phyloP scores from a whole-genome alignment of 2,888 invertebrate genomes.

The Rugalucina vietnamica region DNA sequence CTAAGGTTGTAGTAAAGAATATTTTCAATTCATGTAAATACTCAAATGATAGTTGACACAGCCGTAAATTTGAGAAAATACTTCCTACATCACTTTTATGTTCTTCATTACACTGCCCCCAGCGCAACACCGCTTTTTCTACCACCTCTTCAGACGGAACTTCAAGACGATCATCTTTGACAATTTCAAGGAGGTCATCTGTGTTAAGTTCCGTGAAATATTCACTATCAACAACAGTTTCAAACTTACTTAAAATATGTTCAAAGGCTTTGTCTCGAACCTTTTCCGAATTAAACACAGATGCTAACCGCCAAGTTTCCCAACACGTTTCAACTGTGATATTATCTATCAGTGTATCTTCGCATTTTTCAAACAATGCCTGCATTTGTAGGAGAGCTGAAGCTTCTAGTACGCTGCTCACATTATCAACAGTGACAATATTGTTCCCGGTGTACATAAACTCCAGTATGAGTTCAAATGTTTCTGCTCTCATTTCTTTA shows the following conservation, averaged over 20 bases:
- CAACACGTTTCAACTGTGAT: conserved; percentile 57
- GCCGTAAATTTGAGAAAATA: too few relatives aligned
- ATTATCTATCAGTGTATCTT: conserved; percentile 49
- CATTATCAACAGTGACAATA: conserved; percentile 46
- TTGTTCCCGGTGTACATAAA: conserved; percentile 55
- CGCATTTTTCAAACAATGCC: conserved; percentile 50
- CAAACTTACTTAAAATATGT: conserved; percentile 47
- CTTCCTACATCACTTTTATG: too few relatives aligned
- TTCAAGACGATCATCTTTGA: conserved; percentile 49
- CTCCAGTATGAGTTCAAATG: conserved; percentile 45
- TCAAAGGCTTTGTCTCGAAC: conserved; percentile 34
- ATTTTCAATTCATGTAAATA: too few relatives aligned
- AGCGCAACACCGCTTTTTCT: conserved; percentile 49
- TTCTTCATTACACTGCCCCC: conserved; percentile 48
- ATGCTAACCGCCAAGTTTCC: conserved; percentile 53
- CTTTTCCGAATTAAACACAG: conserved; percentile 31
- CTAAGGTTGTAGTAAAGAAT: too few relatives aligned
- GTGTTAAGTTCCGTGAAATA: conserved; percentile 53
- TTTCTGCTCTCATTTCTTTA: conserved; percentile 35
- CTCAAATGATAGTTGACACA: too few relatives aligned
- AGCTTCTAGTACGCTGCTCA: conserved; percentile 48
- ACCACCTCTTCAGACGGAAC: conserved; percentile 53
- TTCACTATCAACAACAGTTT: conserved; percentile 32
- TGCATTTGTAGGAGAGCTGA: conserved; percentile 57
- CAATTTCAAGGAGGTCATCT: conserved; percentile 52